phyloP scores from a whole-genome alignment of 1,140 invertebrate species.

The Leptopilina clavipes region DNA sequence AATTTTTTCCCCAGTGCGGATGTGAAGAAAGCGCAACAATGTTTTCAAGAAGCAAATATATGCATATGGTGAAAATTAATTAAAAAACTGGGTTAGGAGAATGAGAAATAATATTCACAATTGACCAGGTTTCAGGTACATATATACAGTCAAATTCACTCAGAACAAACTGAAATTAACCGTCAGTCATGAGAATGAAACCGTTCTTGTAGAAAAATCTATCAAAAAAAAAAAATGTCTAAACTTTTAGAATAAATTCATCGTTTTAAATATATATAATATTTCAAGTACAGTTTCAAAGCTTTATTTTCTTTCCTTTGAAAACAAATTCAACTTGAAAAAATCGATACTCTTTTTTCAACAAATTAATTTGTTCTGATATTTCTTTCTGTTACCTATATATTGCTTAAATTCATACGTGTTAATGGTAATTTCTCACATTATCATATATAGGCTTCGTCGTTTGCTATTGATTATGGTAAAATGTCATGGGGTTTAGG shows the following conservation, averaged over 20 bases:
- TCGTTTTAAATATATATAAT: background rate
- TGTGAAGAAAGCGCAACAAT: constrained; percentile 3
- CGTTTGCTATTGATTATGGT: background rate
- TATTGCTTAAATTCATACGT: background rate
- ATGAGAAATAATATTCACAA: background rate
- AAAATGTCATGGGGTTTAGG: constrained; percentile 12
- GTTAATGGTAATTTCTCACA: background rate
- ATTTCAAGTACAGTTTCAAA: background rate
- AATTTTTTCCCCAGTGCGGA: background rate
- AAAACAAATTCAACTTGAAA: background rate
- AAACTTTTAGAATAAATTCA: background rate
- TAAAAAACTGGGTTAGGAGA: background rate
- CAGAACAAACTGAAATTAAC: background rate
- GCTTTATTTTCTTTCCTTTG: background rate
- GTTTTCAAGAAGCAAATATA: background rate
- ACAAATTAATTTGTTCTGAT: too few relatives aligned
- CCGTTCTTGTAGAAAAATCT: background rate
- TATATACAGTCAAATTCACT: background rate
- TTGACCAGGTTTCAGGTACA: background rate
- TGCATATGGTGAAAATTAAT: constrained; percentile 23
- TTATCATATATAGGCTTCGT: background rate
- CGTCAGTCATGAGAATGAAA: background rate
- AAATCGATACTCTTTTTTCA: too few relatives aligned
- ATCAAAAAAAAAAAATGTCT: background rate
- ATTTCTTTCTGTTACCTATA: too few relatives aligned